Base-by-base conservation (phyloP, 1,140 invertebrate genomes). In the Maniola jurtina region DNA sequence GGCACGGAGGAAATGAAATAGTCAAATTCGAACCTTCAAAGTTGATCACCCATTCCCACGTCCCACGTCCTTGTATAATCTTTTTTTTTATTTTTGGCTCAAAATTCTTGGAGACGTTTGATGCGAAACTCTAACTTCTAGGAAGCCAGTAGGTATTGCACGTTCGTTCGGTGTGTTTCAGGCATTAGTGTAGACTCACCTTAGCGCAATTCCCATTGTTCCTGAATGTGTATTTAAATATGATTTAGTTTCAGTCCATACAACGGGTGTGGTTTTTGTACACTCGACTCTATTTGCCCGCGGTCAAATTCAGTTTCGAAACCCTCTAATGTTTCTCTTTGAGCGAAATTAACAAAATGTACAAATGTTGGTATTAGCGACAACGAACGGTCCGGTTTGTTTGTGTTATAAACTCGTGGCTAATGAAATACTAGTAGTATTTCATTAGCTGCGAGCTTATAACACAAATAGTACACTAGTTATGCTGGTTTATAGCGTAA, bases 241-340 rank as follows among this genome's bases (percentile, higher is more conserved):
- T 59, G 16, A 59, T 59, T 59, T 40, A 59, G 38, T 59, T 59
- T 11, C 16, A 59, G 14, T 59, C 6, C 34, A 57, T 15, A 59
- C 57, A 59, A 45, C 25, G 40, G 36, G 11, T 40, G 73, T 73
- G 83, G 81, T 77, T 79, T 79, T 72, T 76, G 70, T 68, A 66
- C 69, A 67, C 59, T 64, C 72, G 73, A 45, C 70, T 83, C 73
- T 75, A 79, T 79, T 80, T 77, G 79, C 77, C 68, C 67, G 73
- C 65, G 74, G 80, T 76, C 71, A 75, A 77, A 80, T 84, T 79
- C 76, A 73, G 76, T 78, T 78, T 71, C 61, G 70, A 68, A 77
- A 75, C 75, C 36, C 36, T 25, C 14, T 59, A 59, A 59, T 59
- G 57, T 59, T 59, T 59, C 71, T 69, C 76, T 84, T 78, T 84